These are phyloP conservation scores for Acanthurus lineatus DNA, from an alignment of 2,797 vertebrate species.

Conservation along the genomic window DNA sequence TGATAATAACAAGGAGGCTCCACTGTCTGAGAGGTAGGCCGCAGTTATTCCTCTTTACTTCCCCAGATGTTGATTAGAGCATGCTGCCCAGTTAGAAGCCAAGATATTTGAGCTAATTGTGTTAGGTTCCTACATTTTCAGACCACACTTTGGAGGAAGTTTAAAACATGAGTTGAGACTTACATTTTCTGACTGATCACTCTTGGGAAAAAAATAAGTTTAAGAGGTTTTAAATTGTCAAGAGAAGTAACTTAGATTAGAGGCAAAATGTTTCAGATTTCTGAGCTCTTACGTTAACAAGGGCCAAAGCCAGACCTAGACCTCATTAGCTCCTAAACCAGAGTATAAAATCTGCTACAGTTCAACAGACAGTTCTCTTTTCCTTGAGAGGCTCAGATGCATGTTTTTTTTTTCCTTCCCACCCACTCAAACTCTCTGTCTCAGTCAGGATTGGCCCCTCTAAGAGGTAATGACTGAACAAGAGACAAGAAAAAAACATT, in stretches of 20 bases:
- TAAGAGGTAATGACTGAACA: background rate
- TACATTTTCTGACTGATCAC: background rate
- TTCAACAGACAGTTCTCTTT: background rate
- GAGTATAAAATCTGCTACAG: background rate
- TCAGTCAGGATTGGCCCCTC: background rate
- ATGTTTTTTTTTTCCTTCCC: slow-evolving; percentile 4
- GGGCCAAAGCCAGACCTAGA: too few relatives aligned
- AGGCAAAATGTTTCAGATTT: background rate
- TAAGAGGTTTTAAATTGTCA: background rate
- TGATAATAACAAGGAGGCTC: slow-evolving; percentile 9
- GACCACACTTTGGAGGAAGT: background rate
- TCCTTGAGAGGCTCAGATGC: background rate
- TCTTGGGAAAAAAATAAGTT: background rate
- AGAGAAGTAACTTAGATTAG: background rate
- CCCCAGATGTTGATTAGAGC: background rate
- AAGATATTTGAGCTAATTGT: background rate
- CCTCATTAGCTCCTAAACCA: background rate
- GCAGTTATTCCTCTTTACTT: background rate
- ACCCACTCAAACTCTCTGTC: slow-evolving; percentile 3
- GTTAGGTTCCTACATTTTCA: background rate
- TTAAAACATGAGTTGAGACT: background rate
- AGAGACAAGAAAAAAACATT: slow-evolving; percentile 5
- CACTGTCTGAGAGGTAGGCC: slow-evolving; percentile 61
- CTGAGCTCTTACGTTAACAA: too few relatives aligned
- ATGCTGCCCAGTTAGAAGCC: background rate